Conservation (phyloP, 2,113 vertebrate species). For the Balaeniceps rex region DNA sequence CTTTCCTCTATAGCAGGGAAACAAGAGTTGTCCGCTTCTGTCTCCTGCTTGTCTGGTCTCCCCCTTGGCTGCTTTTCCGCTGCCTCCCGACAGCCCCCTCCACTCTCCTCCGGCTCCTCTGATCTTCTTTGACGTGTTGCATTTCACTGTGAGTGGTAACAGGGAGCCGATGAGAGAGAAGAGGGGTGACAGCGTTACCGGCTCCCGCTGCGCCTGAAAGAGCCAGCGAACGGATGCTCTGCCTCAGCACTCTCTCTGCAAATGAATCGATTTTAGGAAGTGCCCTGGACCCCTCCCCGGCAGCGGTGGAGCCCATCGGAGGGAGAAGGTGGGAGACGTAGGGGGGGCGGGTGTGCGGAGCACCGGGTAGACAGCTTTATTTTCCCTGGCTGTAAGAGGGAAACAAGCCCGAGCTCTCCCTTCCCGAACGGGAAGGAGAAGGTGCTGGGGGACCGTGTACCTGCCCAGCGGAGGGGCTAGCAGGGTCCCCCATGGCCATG, state of each 20-base stretch:
- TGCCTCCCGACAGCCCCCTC: background rate
- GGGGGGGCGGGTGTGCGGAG: background rate
- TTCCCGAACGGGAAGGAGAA: background rate
- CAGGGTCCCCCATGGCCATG: background rate
- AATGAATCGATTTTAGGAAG: background rate
- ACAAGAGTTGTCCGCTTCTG: background rate
- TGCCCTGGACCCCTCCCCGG: background rate
- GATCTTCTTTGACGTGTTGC: slow-evolving; percentile 8
- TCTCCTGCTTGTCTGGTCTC: background rate
- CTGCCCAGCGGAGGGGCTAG: background rate
- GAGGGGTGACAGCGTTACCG: background rate
- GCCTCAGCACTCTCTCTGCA: background rate
- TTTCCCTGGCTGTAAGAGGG: background rate
- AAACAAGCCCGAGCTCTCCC: background rate
- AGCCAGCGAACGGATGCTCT: background rate
- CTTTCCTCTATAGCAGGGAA: background rate
- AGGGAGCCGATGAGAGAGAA: slow-evolving; percentile 6
- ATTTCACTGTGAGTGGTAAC: background rate
- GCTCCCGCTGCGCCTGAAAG: background rate
- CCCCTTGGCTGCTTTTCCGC: background rate
- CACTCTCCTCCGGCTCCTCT: background rate
- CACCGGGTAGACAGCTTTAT: background rate
- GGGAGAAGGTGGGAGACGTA: slow-evolving; percentile 8
- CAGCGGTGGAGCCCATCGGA: background rate
- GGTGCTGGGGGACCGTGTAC: background rate